Base-by-base conservation (phyloP, 2,113 vertebrate species). In the Marcusenius ussheri region DNA sequence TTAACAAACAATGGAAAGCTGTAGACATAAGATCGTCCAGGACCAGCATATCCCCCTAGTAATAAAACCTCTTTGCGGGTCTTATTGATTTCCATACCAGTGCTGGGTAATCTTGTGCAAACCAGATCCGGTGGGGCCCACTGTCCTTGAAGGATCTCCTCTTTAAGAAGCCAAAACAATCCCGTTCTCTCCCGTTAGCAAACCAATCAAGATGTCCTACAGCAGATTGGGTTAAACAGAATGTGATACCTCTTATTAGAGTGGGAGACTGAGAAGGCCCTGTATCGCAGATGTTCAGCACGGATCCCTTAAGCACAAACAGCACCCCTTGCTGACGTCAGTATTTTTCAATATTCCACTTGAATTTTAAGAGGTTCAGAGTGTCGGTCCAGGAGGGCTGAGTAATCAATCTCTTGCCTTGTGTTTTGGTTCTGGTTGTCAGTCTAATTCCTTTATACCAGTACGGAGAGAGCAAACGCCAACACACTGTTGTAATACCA, bases 401-500 rank as follows among this genome's bases (percentile, higher is more conserved):
- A 92, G 91, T 90, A 92, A 90, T 92, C 84, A 88, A 90, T 90
- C 91, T 89, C 83, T 62, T 47, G 51, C 89, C 90, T 47, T 49
- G 39, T 47, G 27, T 87, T 90, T 39, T 87, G n/a, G 88, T 53
- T 88, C 91, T 62, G 70, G 17, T 74, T 62, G 39, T 66, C 42
- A 88, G 74, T 84, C 91, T 90, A 92, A 91, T 90, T 91, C 92
- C 91, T 89, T 87, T 90, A 11, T 45, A 88, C 83, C 89, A 56
- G 88, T 46, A 89, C n/a, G 42, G 66, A 85, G 45, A 87, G 89
- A 83, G 66, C 50, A 88, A 88, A 84, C 90, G 87, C 90, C 91
- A 53, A 88, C 21, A 74, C 89, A 91, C 88, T 90, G 93, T 92
- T 92, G 91, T 92, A 94, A 93, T 93, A 93, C 91, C 90, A 50